Percentiles rank a stretch among this genome's conserved stretches.
phyloP scores from a whole-genome alignment of 1,140 invertebrate species.

The Limonius californicus region DNA sequence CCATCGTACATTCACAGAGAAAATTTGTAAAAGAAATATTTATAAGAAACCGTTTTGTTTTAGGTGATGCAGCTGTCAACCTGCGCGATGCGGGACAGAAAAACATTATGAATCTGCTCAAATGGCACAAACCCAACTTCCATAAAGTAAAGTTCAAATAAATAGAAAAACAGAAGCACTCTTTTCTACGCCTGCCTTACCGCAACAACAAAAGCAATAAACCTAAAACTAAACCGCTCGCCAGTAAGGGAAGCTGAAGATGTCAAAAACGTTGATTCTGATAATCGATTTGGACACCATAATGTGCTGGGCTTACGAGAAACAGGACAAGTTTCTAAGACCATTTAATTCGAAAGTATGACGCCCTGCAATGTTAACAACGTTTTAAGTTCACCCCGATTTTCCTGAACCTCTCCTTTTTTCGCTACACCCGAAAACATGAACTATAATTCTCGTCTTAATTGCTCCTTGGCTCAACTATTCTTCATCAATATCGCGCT shows the following conservation, averaged over 20 bases:
- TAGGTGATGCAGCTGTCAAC: conserved; percentile 16
- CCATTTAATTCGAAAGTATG: conserved; percentile 15
- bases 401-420: conserved; percentile 18
- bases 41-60: too few relatives aligned
- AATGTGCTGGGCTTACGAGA: conserved; percentile 28
- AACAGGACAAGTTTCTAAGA: conserved; percentile 9
- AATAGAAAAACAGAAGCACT: background rate
- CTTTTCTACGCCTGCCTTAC: background rate
- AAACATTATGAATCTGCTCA: conserved; percentile 25
- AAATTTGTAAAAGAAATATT: too few relatives aligned
- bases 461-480: background rate
- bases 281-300: conserved; percentile 47
- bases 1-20: too few relatives aligned
- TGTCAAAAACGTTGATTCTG: conserved; percentile 44
- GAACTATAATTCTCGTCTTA: background rate
- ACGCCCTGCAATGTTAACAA: conserved; percentile 5
- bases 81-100: conserved; percentile 8
- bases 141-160: conserved; percentile 30
- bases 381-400: conserved; percentile 13
- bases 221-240: background rate
- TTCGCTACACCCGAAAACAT: conserved; percentile 5
- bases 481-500: background rate
- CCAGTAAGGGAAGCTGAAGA: conserved; percentile 24
- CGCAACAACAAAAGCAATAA: conserved; percentile 20
- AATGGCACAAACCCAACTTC: conserved; percentile 20